Evolutionary conservation across 2,113 vertebrate genomes (phyloP).

Genomic region (Tupaia tana): DNA sequence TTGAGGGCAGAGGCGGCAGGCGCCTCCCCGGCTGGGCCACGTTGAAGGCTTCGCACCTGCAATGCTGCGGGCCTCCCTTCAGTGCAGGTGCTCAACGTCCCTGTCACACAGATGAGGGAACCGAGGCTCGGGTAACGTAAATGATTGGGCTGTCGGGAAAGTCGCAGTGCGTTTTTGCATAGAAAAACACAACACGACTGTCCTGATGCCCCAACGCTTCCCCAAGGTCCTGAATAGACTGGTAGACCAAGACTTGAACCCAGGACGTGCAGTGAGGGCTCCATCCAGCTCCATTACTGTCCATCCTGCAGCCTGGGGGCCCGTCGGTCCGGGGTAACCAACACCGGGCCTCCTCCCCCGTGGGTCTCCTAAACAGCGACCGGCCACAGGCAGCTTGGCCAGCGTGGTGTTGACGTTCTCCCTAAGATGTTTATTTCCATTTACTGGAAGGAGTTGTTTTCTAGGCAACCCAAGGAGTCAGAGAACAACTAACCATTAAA

Average conservation of each 20-base stretch:
- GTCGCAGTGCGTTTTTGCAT: too few relatives aligned
- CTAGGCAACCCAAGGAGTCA: slow-evolving; percentile 24
- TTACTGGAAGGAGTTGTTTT: slow-evolving; percentile 63
- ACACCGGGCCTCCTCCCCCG: too few relatives aligned
- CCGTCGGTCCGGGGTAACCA: too few relatives aligned
- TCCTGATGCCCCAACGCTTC: neutral
- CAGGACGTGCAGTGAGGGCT: too few relatives aligned
- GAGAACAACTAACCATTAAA: slow-evolving; percentile 28
- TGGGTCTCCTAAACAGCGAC: neutral
- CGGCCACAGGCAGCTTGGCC: slow-evolving; percentile 44
- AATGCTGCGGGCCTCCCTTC: neutral
- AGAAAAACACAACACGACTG: too few relatives aligned
- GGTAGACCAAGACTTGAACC: neutral
- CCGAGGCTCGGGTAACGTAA: neutral
- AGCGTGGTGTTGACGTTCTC: neutral
- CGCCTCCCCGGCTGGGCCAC: too few relatives aligned
- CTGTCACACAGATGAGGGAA: neutral
- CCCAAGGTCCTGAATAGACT: neutral
- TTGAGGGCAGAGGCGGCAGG: too few relatives aligned
- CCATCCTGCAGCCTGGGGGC: too few relatives aligned
- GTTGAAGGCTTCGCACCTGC: too few relatives aligned
- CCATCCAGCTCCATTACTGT: neutral
- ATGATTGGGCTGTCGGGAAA: too few relatives aligned
- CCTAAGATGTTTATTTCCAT: slow-evolving; percentile 46
- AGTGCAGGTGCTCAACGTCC: neutral